A percentile compares a stretch with the other conserved stretches of the same genome.
phyloP scores from a whole-genome alignment of 1,140 invertebrate genomes.

The Drosophila sechellia region DNA sequence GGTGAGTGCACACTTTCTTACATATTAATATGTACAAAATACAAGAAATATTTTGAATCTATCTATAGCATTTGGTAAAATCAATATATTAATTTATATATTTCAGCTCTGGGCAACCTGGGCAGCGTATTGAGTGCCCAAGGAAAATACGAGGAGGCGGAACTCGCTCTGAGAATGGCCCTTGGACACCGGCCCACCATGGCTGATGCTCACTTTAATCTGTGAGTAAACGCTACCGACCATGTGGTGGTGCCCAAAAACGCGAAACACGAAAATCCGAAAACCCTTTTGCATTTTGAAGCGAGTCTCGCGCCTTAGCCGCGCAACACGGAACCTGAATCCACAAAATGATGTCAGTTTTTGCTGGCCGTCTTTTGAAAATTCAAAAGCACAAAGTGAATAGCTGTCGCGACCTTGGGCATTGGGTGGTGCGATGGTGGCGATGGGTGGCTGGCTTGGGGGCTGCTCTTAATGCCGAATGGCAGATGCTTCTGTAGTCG shows the following conservation, averaged over 20 bases:
- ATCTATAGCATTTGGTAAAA: too few relatives aligned
- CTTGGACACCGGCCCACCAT: slow-evolving; percentile 94
- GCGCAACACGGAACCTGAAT: slow-evolving; percentile 53
- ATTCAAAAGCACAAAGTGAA: slow-evolving; percentile 83
- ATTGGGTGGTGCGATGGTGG: slow-evolving; percentile 13
- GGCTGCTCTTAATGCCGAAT: slow-evolving; percentile 55
- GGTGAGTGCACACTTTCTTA: slow-evolving; percentile 87
- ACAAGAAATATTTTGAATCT: too few relatives aligned
- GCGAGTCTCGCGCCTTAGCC: slow-evolving; percentile 50
- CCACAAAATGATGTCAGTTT: slow-evolving; percentile 71
- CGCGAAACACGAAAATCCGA: slow-evolving; percentile 1
- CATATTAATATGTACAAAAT: neutral
- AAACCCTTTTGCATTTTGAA: slow-evolving; percentile 48
- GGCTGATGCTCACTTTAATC: slow-evolving; percentile 98
- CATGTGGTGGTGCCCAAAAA: slow-evolving; percentile 38
- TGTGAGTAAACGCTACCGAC: slow-evolving; percentile 91
- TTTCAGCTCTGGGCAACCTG: slow-evolving; percentile 94
- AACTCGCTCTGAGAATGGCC: slow-evolving; percentile 93
- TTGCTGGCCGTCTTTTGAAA: slow-evolving; percentile 73
- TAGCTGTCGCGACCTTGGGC: slow-evolving; percentile 72
- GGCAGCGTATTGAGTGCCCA: slow-evolving; percentile 95
- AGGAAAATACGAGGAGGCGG: slow-evolving; percentile 92
- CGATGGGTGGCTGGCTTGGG: neutral
- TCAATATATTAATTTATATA: neutral
- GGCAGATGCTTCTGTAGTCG: slow-evolving; percentile 60